Conservation (phyloP, 2,113 vertebrate genomes). For the Odontophorus gujanensis region DNA sequence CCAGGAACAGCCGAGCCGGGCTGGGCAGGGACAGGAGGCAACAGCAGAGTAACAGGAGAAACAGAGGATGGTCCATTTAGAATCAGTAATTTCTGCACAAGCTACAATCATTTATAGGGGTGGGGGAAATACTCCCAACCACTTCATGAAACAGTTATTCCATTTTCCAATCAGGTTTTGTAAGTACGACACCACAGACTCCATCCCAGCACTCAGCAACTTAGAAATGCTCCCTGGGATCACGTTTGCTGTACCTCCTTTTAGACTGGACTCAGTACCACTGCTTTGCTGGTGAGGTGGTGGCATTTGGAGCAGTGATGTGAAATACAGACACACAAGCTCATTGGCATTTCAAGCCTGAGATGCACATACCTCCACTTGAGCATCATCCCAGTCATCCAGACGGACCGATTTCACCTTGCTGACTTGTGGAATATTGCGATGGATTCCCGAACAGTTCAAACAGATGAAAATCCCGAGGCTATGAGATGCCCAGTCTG, state of each 20-base stretch:
- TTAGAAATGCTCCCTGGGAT: fast-evolving
- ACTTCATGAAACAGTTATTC: fast-evolving
- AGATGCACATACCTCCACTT: conserved; percentile 84
- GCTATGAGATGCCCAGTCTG: conserved; percentile 94
- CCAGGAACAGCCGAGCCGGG: not conserved
- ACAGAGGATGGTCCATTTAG: not conserved
- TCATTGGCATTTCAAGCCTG: not conserved
- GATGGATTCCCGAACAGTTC: conserved; percentile 93
- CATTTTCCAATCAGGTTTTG: not conserved
- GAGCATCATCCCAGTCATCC: conserved; percentile 91
- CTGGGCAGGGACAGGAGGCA: not conserved
- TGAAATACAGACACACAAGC: not conserved
- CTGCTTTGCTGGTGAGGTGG: not conserved
- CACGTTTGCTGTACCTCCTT: fast-evolving
- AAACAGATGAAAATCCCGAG: conserved; percentile 94
- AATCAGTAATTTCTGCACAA: not conserved
- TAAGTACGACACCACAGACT: fast-evolving
- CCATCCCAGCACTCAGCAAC: not conserved
- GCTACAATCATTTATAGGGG: fast-evolving
- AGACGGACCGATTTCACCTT: conserved; percentile 89
- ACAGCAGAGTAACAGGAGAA: not conserved
- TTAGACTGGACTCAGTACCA: not conserved
- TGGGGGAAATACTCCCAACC: not conserved
- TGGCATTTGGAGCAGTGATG: too few relatives aligned
- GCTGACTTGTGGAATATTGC: conserved; percentile 91